phyloP scores from a whole-genome alignment of 2,113 vertebrate species.

The Perca flavescens region DNA sequence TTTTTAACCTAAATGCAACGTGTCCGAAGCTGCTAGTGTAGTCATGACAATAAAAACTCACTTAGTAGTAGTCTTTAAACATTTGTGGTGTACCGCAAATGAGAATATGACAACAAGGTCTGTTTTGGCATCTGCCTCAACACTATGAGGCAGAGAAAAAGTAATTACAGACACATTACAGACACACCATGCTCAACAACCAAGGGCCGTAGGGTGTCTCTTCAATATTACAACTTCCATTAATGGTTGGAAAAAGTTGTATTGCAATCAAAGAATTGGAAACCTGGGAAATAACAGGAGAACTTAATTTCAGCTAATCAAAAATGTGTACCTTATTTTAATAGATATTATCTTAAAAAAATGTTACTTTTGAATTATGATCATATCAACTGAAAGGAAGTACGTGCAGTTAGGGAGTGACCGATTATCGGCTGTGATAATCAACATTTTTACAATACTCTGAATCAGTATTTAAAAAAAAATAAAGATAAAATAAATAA shows the following conservation, averaged over 20 bases:
- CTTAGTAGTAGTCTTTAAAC: not conserved
- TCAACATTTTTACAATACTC: too few relatives aligned
- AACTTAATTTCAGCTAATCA: not conserved
- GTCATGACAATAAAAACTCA: conserved; percentile 9
- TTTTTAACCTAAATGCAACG: not conserved
- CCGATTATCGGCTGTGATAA: too few relatives aligned
- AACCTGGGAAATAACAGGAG: not conserved
- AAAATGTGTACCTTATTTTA: not conserved
- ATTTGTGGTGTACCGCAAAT: not conserved
- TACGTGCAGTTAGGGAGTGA: too few relatives aligned
- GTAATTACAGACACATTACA: conserved; percentile 16
- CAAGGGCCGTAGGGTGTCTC: not conserved
- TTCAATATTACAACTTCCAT: not conserved
- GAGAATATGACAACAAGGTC: not conserved
- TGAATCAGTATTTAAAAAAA: too few relatives aligned
- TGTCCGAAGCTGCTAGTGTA: conserved; percentile 6
- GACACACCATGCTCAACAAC: conserved; percentile 10
- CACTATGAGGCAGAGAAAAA: conserved; percentile 5
- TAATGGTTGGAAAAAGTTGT: conserved; percentile 9
- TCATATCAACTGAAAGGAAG: not conserved
- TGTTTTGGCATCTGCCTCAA: conserved; percentile 10
- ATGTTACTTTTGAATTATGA: not conserved
- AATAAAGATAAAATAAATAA: too few relatives aligned
- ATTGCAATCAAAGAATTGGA: not conserved
- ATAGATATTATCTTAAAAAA: not conserved